Conservation (phyloP, 2,797 vertebrate genomes). For the Brachyalestes nurse region DNA sequence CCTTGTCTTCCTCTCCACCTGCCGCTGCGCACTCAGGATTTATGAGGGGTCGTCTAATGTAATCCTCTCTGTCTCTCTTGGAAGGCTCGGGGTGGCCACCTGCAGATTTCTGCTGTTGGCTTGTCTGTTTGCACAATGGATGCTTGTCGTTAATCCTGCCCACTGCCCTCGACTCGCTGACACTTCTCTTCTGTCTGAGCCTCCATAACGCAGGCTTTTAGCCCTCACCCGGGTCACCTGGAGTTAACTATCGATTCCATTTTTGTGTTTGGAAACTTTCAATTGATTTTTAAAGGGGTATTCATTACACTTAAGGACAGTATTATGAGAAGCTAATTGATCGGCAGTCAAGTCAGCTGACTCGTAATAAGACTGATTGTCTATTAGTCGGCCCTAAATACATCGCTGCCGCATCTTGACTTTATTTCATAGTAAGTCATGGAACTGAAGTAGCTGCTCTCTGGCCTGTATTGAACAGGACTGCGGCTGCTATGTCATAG, state of each 20-base stretch:
- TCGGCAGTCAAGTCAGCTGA: constrained; percentile 62
- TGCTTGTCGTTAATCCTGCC: constrained; percentile 77
- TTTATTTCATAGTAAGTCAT: constrained; percentile 47
- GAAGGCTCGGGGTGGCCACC: constrained; percentile 79
- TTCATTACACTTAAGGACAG: constrained; percentile 78
- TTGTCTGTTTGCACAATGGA: constrained; percentile 79
- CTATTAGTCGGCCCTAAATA: constrained; percentile 56
- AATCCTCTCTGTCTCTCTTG: constrained; percentile 77
- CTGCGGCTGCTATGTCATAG: constrained; percentile 5
- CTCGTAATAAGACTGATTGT: constrained; percentile 51
- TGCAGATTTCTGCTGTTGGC: constrained; percentile 80
- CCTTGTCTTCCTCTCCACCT: constrained; percentile 74
- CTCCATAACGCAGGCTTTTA: constrained; percentile 80
- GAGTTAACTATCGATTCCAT: constrained; percentile 82
- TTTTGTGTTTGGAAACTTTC: constrained; percentile 74
- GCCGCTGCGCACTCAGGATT: constrained; percentile 72
- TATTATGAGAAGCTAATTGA: constrained; percentile 71
- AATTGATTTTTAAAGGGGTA: constrained; percentile 82
- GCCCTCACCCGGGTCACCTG: constrained; percentile 74
- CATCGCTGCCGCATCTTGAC: constrained; percentile 37
- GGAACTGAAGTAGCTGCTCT: constrained; percentile 32
- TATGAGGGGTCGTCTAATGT: constrained; percentile 80
- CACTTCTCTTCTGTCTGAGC: constrained; percentile 71
- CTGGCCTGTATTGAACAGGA: constrained; percentile 14
- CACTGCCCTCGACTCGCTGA: constrained; percentile 77